phyloP scores from a whole-genome alignment of 2,797 vertebrate species.

The Liasis olivaceus region DNA sequence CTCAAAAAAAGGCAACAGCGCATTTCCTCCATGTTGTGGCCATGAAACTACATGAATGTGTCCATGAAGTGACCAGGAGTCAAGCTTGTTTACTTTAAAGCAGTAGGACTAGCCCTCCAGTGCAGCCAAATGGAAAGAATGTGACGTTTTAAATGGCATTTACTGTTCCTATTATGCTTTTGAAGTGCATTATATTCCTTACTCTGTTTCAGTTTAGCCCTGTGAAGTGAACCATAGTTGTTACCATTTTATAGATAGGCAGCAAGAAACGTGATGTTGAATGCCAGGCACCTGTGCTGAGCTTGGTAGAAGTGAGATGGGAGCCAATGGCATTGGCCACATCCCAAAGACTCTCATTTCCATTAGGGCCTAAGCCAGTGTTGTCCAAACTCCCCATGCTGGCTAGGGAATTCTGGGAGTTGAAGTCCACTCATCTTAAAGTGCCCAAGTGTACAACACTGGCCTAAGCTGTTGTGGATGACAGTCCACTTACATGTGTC shows the following conservation, averaged over 20 bases:
- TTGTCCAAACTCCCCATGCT: too few species aligned
- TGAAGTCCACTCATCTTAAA: not conserved
- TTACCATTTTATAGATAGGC: not conserved
- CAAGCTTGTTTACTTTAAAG: not conserved
- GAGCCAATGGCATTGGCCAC: not conserved
- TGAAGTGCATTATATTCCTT: not conserved
- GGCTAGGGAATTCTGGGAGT: not conserved
- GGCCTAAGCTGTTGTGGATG: not conserved
- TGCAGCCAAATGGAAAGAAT: not conserved
- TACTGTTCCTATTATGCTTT: not conserved
- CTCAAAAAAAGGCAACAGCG: not conserved
- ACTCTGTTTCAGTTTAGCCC: not conserved
- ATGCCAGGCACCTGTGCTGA: not conserved
- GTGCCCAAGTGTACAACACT: too few species aligned
- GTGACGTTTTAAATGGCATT: not conserved
- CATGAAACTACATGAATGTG: not conserved
- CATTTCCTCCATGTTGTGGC: not conserved
- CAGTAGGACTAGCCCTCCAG: not conserved
- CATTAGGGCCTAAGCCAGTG: not conserved
- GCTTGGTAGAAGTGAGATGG: not conserved
- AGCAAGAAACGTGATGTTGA: not conserved
- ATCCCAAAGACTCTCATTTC: not conserved
- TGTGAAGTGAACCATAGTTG: not conserved
- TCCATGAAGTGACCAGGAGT: not conserved
- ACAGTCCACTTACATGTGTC: not conserved